Percentiles rank a stretch among this genome's conserved stretches.
Conservation (phyloP, 2,888 invertebrate genomes). For the Dione juno region DNA sequence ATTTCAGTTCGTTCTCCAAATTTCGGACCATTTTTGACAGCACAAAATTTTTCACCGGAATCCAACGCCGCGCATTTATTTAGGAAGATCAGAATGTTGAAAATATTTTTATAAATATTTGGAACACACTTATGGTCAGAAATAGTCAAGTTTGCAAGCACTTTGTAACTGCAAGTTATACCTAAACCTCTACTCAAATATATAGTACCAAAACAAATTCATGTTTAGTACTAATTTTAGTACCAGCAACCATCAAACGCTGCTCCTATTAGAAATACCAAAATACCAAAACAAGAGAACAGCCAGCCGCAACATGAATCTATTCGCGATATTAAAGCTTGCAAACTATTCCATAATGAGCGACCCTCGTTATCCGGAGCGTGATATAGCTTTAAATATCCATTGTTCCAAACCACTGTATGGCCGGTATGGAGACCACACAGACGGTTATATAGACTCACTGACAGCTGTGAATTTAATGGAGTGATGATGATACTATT, state of each 20-base stretch:
- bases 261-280: not conserved
- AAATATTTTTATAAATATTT: no score
- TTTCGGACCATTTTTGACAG: not conserved
- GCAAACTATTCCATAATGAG: slow-evolving; percentile 45
- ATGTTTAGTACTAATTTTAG: no score
- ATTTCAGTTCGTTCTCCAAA: not conserved
- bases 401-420: slow-evolving; percentile 19
- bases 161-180: no score
- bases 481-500: not conserved
- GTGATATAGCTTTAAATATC: slow-evolving; percentile 27
- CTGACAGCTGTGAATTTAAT: slow-evolving; percentile 7
- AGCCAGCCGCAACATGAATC: slow-evolving; percentile 13
- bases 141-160: no score
- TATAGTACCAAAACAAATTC: no score
- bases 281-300: slow-evolving; percentile 6
- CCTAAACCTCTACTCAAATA: no score
- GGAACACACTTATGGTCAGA: no score
- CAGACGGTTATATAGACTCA: not conserved
- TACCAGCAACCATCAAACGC: not conserved
- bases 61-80: no score
- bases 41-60: no score
- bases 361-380: slow-evolving; percentile 42
- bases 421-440: slow-evolving; percentile 8
- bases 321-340: slow-evolving; percentile 34
- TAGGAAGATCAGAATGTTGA: no score